Evolutionary conservation across 2,113 vertebrate species (phyloP), one percentile per base, ranked within the genome.

Genomic region (Cyanistes caeruleus): DNA sequence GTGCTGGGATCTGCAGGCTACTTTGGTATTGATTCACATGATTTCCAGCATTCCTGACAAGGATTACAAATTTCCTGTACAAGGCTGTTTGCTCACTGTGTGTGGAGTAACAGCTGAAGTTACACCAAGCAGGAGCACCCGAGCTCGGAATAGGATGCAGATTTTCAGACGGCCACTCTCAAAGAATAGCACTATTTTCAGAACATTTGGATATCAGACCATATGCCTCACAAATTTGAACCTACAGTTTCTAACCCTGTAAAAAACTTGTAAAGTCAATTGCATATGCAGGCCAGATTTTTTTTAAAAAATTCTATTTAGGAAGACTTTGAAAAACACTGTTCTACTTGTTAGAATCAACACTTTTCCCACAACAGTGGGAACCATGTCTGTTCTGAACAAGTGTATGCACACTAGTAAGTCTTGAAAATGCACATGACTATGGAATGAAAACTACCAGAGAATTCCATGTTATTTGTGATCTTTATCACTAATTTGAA

Each of bases 161-260:
- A 59, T 87, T 82, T 75, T 64, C 91, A 70, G 13, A 51, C 0
- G 19, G 53, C 62, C 73, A 27, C 84, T 91, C 87, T 59, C 39
- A 53, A 37, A 86, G 52, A 88, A 69, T 30, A 23, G 67, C 75
- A 62, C 48, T 41, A 21, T 53, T 77, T 80, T 56, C 73, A 81
- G 73, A 77, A 83, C 43, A 33, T 73, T 65, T 84, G 84, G 52
- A 78, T 88, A 77, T 73, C 55, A 84, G 72, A 94, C 79, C 84
- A 90, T 52, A 89, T 30, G 60, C 39, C 75, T 30, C 51, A 43
- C 35, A 78, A 62, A 65, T 70, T 4, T 39, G 17, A 87, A 70
- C 89, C 23, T 59, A 46, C 68, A 37, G 33, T 55, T 93, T 87
- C 60, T 81, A 91, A 75, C 51, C 89, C 39, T 27, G 31, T 62